Percentiles rank a stretch among this genome's conserved stretches.
These are phyloP conservation scores for Zaprionus inermis DNA, from an alignment of 1,140 invertebrate species.

Conservation along the genomic window DNA sequence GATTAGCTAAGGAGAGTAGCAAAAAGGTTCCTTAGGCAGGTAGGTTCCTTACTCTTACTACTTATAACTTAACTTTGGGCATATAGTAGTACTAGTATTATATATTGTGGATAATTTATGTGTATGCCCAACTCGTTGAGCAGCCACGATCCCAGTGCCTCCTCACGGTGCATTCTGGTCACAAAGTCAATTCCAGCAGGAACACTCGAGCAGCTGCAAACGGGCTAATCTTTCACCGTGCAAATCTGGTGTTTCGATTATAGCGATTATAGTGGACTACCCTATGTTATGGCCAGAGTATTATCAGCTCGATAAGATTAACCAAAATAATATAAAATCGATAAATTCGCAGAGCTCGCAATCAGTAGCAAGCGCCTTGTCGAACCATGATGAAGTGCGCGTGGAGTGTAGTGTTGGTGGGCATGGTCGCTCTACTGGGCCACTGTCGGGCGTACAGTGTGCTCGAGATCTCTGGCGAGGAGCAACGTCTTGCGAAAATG, in stretches of 20 bases:
- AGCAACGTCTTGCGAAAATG: slow-evolving; percentile 24
- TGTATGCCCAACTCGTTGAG: no score
- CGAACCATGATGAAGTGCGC: slow-evolving; percentile 45
- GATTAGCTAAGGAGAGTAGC: background rate
- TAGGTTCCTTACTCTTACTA: background rate
- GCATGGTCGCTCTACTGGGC: slow-evolving; percentile 23
- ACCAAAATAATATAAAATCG: slow-evolving; percentile 52
- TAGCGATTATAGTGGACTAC: slow-evolving; percentile 4
- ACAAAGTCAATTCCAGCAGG: background rate
- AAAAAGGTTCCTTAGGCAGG: no score
- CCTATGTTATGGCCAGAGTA: background rate
- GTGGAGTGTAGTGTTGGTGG: slow-evolving; percentile 49
- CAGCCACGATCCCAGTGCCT: background rate
- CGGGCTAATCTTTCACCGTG: slow-evolving; percentile 7
- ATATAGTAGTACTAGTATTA: no score
- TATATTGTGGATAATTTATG: background rate
- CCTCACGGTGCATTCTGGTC: background rate
- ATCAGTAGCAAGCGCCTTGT: slow-evolving; percentile 40
- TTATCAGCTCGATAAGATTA: background rate
- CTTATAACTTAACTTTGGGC: background rate
- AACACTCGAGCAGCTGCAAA: no score
- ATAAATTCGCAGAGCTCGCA: background rate
- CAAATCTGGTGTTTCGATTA: slow-evolving; percentile 29
- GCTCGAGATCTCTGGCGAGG: slow-evolving; percentile 31
- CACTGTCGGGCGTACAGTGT: slow-evolving; percentile 30